A percentile compares a stretch with the other conserved stretches of the same genome.
Evolutionary conservation across 2,888 invertebrate genomes (phyloP).

Genomic region (Drosophila formosana): DNA sequence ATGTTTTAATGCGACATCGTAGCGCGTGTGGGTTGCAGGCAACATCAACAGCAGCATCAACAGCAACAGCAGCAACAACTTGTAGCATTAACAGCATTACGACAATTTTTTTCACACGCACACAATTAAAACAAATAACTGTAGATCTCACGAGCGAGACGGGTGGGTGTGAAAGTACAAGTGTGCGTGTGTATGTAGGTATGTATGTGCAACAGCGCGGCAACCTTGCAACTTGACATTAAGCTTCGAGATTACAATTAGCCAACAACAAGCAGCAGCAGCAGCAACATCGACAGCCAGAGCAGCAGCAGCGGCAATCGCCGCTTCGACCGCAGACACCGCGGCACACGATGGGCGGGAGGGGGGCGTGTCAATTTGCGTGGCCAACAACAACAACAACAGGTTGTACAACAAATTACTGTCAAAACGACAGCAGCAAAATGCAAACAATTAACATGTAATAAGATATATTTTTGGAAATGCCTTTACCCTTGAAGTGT

Average conservation of each 20-base stretch:
- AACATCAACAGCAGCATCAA: constrained; percentile 10
- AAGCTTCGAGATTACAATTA: constrained; percentile 59
- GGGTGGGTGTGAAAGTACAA: neutral
- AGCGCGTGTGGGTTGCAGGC: constrained; percentile 40
- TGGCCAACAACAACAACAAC: constrained; percentile 36
- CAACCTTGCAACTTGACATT: constrained; percentile 73
- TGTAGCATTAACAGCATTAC: constrained; percentile 25
- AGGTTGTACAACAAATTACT: constrained; percentile 46
- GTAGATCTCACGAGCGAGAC: constrained; percentile 20
- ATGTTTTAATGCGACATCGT: constrained; percentile 41
- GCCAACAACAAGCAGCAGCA: constrained; percentile 31
- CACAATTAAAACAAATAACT: constrained; percentile 60
- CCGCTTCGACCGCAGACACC: neutral
- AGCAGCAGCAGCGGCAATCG: constrained; percentile 17
- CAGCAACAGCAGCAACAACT: constrained; percentile 12
- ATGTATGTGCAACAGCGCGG: constrained; percentile 30
- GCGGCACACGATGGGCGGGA: constrained; percentile 15
- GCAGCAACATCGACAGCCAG: neutral
- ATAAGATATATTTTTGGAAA: constrained; percentile 45
- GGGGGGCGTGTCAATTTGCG: constrained; percentile 23
- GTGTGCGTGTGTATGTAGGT: neutral
- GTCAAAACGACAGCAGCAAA: constrained; percentile 49
- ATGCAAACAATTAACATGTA: constrained; percentile 54
- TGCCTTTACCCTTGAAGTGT: constrained; percentile 42
- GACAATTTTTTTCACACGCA: constrained; percentile 57